A percentile compares a stretch with the other conserved stretches of the same genome.
Conservation (phyloP, 2,113 vertebrate genomes). For the Poeciliopsis occidentalis region DNA sequence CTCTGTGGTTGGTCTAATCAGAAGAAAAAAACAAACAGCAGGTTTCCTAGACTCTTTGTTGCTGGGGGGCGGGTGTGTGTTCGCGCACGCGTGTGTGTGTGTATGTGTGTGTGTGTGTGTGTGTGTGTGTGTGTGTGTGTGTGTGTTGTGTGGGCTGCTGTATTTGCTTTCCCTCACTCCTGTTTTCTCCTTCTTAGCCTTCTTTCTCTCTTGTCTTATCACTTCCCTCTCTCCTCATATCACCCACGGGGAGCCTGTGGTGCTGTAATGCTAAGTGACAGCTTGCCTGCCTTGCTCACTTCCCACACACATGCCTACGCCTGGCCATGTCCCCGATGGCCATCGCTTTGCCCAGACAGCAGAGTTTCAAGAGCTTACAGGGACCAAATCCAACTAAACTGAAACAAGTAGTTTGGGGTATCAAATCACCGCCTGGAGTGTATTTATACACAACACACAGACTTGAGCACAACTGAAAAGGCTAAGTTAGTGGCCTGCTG, state of each 20-base stretch:
- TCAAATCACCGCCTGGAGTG: constrained; percentile 41
- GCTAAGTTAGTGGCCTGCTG: constrained; percentile 16
- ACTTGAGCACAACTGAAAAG: constrained; percentile 20
- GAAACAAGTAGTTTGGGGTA: constrained; percentile 24
- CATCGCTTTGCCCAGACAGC: constrained; percentile 39
- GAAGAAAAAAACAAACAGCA: constrained; percentile 62
- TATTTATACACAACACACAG: constrained; percentile 45
- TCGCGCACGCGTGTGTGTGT: too few species aligned
- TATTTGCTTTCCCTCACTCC: constrained; percentile 32
- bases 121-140: background rate
- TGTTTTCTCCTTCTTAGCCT: constrained; percentile 32
- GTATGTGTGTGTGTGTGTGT: background rate
- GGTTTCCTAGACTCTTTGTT: constrained; percentile 34
- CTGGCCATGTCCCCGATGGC: constrained; percentile 53
- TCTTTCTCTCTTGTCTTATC: constrained; percentile 50
- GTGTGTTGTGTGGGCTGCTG: constrained; percentile 45
- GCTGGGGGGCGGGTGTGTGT: constrained; percentile 22
- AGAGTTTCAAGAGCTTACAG: constrained; percentile 35
- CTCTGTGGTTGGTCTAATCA: constrained; percentile 42
- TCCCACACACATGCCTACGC: constrained; percentile 67
- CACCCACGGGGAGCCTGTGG: constrained; percentile 49
- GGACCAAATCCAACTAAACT: constrained; percentile 29
- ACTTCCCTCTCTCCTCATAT: constrained; percentile 56
- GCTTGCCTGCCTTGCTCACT: constrained; percentile 63
- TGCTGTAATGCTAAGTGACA: constrained; percentile 73